Conservation (phyloP, 2,888 invertebrate species). For the Sphaerophoria rueppellii region DNA sequence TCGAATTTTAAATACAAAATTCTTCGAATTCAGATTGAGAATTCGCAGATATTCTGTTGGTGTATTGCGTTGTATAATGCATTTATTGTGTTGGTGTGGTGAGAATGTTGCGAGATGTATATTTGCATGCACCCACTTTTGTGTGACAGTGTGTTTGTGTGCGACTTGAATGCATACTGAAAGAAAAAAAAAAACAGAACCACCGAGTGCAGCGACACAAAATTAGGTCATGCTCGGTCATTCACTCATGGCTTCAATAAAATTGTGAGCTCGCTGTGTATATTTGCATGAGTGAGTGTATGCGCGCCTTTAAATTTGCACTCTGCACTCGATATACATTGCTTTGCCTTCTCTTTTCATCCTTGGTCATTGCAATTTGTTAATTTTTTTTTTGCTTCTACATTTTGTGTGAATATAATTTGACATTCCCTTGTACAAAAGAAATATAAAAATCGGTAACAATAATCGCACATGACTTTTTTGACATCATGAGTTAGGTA, state of each 20-base stretch:
- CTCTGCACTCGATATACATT: slow-evolving; percentile 60
- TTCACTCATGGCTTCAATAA: slow-evolving; percentile 79
- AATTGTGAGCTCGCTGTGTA: slow-evolving; percentile 35
- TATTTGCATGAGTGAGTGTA: slow-evolving; percentile 2
- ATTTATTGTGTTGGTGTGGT: slow-evolving; percentile 3
- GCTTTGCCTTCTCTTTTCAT: slow-evolving; percentile 60
- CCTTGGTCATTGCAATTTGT: slow-evolving; percentile 59
- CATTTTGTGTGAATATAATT: slow-evolving; percentile 48
- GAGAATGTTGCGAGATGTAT: slow-evolving; percentile 72
- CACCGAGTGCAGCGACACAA: slow-evolving; percentile 85
- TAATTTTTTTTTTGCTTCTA: slow-evolving; percentile 23
- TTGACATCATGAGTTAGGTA: neutral
- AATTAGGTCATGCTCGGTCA: slow-evolving; percentile 87
- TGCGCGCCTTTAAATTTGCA: slow-evolving; percentile 62
- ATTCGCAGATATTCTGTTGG: slow-evolving; percentile 10
- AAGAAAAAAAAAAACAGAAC: slow-evolving; percentile 52
- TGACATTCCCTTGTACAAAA: slow-evolving; percentile 69
- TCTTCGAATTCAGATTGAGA: slow-evolving; percentile 48
- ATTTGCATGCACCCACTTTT: slow-evolving; percentile 73
- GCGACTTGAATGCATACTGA: slow-evolving; percentile 3
- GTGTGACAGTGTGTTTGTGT: slow-evolving; percentile 32
- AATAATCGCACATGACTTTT: slow-evolving; percentile 67
- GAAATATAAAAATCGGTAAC: slow-evolving; percentile 45
- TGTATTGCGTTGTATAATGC: slow-evolving; percentile 14
- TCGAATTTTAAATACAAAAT: slow-evolving; percentile 65